Evolutionary conservation across 1,140 invertebrate species (phyloP), one percentile per base, ranked within the genome.

Genomic region (Psilanteris sp.): DNA sequence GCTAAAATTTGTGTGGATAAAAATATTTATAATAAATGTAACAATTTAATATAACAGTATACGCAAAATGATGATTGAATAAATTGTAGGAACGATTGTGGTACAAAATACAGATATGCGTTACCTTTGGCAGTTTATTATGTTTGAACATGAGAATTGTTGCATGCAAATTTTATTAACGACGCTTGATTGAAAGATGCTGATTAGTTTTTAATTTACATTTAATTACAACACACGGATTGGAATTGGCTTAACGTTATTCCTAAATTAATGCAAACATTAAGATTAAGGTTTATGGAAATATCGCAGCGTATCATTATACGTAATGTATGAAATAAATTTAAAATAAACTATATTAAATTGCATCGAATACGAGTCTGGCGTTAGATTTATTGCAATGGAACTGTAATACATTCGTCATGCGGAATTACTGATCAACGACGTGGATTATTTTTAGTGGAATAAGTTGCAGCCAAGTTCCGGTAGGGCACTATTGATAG

Each of bases 11-110:
- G n/a, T n/a, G n/a, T n/a, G n/a, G n/a, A n/a, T n/a, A n/a, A n/a
- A n/a, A n/a, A n/a, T n/a, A n/a, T n/a, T n/a, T n/a, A n/a, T n/a
- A n/a, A n/a, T n/a, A n/a, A n/a, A n/a, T n/a, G n/a, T n/a, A n/a
- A n/a, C n/a, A n/a, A n/a, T n/a, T n/a, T n/a, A n/a, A n/a, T n/a
- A n/a, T n/a, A n/a, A n/a, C n/a, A n/a, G n/a, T n/a, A n/a, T n/a
- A n/a, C n/a, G n/a, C n/a, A n/a, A n/a, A n/a, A 72, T 73, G 50
- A 50, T 73, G 59, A 73, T 73, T 57, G 59, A 64, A 73, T 73
- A 44, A 73, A 73, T 66, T 66, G 59, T 70, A 43, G 52, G 59
- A 64, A 72, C 59, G 52, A 64, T 73, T 73, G 59, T 36, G 52
- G 50, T 52, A 73, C 59, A 73, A 72, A 66, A 66, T 59, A 66